Base-by-base conservation (phyloP, 2,888 invertebrate species). In the Tryphoninae sp. region DNA sequence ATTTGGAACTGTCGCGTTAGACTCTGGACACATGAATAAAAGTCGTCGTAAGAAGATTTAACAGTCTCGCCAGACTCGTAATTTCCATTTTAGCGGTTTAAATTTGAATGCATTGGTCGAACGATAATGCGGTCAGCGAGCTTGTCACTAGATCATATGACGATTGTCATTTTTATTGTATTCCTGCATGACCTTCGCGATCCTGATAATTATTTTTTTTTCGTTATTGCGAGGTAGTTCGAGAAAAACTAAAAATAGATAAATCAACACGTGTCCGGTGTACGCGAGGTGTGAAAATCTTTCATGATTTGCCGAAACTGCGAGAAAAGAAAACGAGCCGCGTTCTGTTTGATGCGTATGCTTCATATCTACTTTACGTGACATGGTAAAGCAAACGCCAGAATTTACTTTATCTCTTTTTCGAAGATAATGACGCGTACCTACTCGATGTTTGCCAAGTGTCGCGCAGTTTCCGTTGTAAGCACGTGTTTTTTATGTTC, bases 341-440 rank as follows among this genome's bases (percentile, higher is more conserved):
- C 55, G 4, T 19, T 55, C 8, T 2, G n/a, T 45, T 45, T 3
- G 45, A 8, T 45, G 2, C 9, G 13, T 2, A 45, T 45, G 45
- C 45, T 2, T 2, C 55, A 55, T 19, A 19, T 1, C 19, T 19
- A 8, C 55, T 4, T 55, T 19, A 1, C 55, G 16, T 19, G 55
- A n/a, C 0, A 16, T 22, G 8, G 16, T 55, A 55, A 55, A 55
- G 59, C 59, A 62, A 51, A 61, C 61, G 40, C 26, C 61, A 51
- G 22, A 26, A 61, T 64, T 53, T 8, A 68, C 62, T 8, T 59
- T 59, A 59, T 59, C 59, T 59, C 26, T 23, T 59, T 68, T 74
- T 45, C 26, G 26, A 40, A 42, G 51, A 76, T 55, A 19, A 55
- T 55, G 55, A 55, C 55, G 55, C 7, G 19, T 45, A 45, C 7